A percentile compares a stretch with the other conserved stretches of the same genome.
Conservation (phyloP, 2,888 invertebrate genomes). For the Parascotia fuliginaria region DNA sequence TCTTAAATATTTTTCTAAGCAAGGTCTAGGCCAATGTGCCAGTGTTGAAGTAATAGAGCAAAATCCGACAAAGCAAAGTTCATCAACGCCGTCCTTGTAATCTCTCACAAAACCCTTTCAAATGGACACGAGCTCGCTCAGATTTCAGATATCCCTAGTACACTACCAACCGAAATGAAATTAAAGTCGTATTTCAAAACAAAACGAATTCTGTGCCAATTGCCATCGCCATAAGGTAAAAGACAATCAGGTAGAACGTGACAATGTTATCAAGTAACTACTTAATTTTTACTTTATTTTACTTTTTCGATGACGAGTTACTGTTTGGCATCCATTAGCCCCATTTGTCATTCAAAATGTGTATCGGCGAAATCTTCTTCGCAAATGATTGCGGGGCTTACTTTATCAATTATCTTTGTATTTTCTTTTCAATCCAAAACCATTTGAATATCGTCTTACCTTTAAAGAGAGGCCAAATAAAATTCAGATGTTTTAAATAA, state of each 20-base stretch:
- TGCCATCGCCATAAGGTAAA: conserved; percentile 21
- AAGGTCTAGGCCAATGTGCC: neutral
- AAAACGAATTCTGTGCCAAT: conserved; percentile 11
- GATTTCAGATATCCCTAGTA: conserved; percentile 5
- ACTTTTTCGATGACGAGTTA: conserved; percentile 49
- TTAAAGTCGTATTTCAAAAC: conserved; percentile 3
- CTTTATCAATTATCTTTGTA: conserved; percentile 52
- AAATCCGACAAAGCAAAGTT: neutral
- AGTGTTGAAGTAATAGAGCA: neutral
- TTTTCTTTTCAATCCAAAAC: conserved; percentile 30
- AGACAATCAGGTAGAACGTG: conserved; percentile 50
- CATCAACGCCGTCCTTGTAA: neutral
- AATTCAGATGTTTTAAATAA: conserved; percentile 36
- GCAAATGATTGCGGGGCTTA: conserved; percentile 44
- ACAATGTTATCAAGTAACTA: conserved; percentile 51
- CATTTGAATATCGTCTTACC: conserved; percentile 47
- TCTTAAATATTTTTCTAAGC: too few relatives aligned
- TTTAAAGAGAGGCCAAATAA: conserved; percentile 35
- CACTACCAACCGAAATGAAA: conserved; percentile 10
- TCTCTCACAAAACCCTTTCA: neutral
- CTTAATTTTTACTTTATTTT: conserved; percentile 64
- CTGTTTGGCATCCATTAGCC: conserved; percentile 54
- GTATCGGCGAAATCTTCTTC: conserved; percentile 40
- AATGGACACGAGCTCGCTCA: conserved; percentile 1
- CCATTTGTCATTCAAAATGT: conserved; percentile 53